Percentiles rank a stretch among this genome's conserved stretches.
Evolutionary conservation across 2,797 vertebrate genomes (phyloP).

Genomic region (Rhodeus uyekii): DNA sequence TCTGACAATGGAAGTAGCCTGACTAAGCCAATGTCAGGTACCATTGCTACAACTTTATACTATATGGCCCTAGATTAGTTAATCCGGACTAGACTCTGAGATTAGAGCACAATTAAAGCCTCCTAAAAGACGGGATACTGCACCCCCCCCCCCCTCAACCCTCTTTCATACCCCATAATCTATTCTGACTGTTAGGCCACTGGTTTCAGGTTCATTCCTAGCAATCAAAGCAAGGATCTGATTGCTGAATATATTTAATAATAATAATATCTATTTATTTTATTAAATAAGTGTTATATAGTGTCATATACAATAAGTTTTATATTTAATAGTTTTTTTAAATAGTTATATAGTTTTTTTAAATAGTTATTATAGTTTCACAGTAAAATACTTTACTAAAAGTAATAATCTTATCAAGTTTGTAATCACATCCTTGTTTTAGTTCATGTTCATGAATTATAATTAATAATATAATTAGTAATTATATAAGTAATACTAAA

Average conservation of each 20-base stretch:
- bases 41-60: constrained; percentile 28
- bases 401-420: too few relatives aligned
- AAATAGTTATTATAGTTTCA: too few relatives aligned
- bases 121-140: constrained; percentile 31
- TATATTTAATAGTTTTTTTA: not conserved
- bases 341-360: too few relatives aligned
- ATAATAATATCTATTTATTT: not conserved
- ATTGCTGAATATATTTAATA: not conserved
- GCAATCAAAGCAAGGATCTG: not conserved
- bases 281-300: not conserved
- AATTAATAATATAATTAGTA: not conserved
- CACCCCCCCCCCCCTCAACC: constrained; percentile 6
- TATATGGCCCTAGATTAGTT: constrained; percentile 47
- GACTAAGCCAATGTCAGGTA: constrained; percentile 11
- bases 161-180: constrained; percentile 44
- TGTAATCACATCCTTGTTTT: not conserved
- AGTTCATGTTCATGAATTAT: too few relatives aligned
- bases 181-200: constrained; percentile 21
- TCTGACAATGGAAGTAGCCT: constrained; percentile 33
- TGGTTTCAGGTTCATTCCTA: not conserved
- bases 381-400: too few relatives aligned
- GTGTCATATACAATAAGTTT: not conserved
- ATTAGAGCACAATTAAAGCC: constrained; percentile 62
- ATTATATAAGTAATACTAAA: not conserved
- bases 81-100: constrained; percentile 61